These are phyloP conservation scores for Ashinkailepas kermadecensis DNA, from an alignment of 2,888 invertebrate genomes.

Conservation along the genomic window DNA sequence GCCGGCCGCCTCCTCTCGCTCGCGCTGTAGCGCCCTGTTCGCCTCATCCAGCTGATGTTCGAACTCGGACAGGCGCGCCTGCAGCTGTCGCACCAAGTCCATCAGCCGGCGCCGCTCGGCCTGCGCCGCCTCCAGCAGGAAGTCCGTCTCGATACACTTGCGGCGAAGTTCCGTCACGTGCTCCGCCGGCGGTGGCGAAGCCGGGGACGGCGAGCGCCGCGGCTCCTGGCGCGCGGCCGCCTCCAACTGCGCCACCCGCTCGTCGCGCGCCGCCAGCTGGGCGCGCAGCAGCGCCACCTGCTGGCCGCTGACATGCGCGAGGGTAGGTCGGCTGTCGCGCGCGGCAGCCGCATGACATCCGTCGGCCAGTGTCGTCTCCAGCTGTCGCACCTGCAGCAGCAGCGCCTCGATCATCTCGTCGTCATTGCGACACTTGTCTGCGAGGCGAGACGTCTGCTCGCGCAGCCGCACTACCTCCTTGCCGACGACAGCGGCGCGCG, in stretches of 20 bases:
- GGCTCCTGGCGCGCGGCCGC: neutral
- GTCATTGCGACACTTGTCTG: neutral
- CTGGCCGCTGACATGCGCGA: neutral
- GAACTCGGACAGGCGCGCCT: neutral
- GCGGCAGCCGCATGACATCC: neutral
- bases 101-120: neutral
- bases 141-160: neutral
- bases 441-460: neutral
- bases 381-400: neutral
- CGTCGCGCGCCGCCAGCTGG: neutral
- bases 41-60: neutral
- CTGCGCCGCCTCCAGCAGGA: neutral
- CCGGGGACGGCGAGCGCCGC: neutral
- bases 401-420: slow-evolving; percentile 7
- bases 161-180: neutral
- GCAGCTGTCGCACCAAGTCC: neutral
- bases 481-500: neutral
- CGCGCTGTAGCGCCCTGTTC: neutral
- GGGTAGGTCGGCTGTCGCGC: neutral
- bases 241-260: slow-evolving; percentile 2
- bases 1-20: neutral
- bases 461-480: neutral
- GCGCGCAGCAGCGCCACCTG: slow-evolving; percentile 7
- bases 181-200: neutral
- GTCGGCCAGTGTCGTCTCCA: slow-evolving; percentile 1